phyloP scores from a whole-genome alignment of 2,888 invertebrate species.

The Cataglyphis livida region DNA sequence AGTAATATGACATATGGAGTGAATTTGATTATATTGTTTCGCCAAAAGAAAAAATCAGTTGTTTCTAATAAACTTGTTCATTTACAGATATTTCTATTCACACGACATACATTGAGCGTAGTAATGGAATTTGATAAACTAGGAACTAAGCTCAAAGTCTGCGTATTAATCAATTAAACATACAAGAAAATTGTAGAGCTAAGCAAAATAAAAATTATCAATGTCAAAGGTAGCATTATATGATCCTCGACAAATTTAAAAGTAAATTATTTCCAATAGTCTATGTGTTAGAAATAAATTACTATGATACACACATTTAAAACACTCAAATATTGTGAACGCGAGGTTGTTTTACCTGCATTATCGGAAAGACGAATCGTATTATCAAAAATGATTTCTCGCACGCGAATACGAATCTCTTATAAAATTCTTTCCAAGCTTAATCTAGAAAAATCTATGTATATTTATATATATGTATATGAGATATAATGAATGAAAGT shows the following conservation, averaged over 20 bases:
- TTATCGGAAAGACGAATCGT: slow-evolving; percentile 37
- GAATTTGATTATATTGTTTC: neutral
- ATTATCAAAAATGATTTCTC: slow-evolving; percentile 49
- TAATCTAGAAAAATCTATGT: slow-evolving; percentile 50
- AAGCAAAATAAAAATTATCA: neutral
- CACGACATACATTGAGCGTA: slow-evolving; percentile 50
- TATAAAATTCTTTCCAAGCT: slow-evolving; percentile 58
- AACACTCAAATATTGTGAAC: slow-evolving; percentile 16
- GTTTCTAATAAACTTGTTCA: neutral
- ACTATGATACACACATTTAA: slow-evolving; percentile 22
- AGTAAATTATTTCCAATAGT: neutral
- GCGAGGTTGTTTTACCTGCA: slow-evolving; percentile 17
- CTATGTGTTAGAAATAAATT: slow-evolving; percentile 26
- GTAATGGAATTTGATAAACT: slow-evolving; percentile 53
- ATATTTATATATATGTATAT: slow-evolving; percentile 40
- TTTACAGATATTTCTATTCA: slow-evolving; percentile 14
- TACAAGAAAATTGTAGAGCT: neutral
- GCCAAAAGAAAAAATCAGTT: neutral
- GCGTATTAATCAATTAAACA: slow-evolving; percentile 4
- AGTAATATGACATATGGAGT: slow-evolving; percentile 6
- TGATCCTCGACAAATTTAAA: slow-evolving; percentile 2
- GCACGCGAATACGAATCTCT: slow-evolving; percentile 43
- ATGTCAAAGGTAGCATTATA: neutral
- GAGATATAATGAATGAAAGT: slow-evolving; percentile 43
- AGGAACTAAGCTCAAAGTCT: slow-evolving; percentile 56